Percentiles rank a stretch among this genome's conserved stretches.
These are phyloP conservation scores for Eutolmus rufibarbis DNA, from an alignment of 2,888 invertebrate genomes.

Conservation along the genomic window DNA sequence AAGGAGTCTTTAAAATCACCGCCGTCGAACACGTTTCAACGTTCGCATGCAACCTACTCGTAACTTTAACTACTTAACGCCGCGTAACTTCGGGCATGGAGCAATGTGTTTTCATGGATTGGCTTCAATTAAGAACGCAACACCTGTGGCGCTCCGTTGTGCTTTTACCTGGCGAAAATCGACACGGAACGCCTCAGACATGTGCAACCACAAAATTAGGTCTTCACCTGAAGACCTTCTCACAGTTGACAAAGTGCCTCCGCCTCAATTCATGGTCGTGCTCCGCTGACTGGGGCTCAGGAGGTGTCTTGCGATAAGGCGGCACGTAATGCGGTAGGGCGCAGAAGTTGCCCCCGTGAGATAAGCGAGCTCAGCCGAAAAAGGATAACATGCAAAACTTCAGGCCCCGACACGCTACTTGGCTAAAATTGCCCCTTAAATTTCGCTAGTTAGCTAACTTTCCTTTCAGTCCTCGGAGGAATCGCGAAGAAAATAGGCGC, in stretches of 20 bases:
- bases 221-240: background rate
- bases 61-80: conserved; percentile 19
- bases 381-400: background rate
- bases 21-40: background rate
- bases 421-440: conserved; percentile 9
- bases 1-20: background rate
- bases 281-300: background rate
- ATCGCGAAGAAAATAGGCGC: conserved; percentile 41
- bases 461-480: conserved; percentile 37
- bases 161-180: background rate
- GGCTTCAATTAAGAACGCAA: background rate
- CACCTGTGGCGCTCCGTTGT: background rate
- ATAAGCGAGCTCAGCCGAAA: background rate
- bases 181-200: background rate
- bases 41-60: background rate
- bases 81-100: background rate
- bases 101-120: background rate
- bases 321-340: conserved; percentile 12
- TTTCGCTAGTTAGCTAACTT: conserved; percentile 17
- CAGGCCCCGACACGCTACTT: background rate
- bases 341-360: background rate
- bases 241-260: background rate
- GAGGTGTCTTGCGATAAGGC: background rate
- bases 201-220: conserved; percentile 5
- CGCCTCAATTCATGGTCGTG: background rate